Evolutionary conservation across 2,113 vertebrate species (phyloP).

Genomic region (Atractosteus spatula): DNA sequence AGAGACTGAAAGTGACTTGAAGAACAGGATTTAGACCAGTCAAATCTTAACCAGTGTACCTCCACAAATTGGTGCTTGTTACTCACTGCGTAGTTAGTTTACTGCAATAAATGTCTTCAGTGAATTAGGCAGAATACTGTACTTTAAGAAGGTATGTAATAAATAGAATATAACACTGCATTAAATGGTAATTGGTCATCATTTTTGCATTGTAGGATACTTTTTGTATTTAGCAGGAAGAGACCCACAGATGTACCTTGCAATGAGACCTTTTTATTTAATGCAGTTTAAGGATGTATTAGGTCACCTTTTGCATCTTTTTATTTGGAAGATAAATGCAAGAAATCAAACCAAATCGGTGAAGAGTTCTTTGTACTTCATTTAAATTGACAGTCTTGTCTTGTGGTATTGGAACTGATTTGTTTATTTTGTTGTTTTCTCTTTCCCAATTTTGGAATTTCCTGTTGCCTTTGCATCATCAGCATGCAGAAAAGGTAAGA

Average conservation of each 20-base stretch:
- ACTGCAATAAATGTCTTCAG: no score
- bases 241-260: no score
- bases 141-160: slow-evolving; percentile 19
- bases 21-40: no score
- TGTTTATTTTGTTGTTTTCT: slow-evolving; percentile 18
- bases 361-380: no score
- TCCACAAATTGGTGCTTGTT: no score
- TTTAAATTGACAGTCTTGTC: no score
- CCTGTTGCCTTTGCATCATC: slow-evolving; percentile 17
- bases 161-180: background rate
- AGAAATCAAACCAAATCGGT: no score
- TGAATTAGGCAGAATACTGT: background rate
- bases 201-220: background rate
- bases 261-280: background rate
- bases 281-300: background rate
- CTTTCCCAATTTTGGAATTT: slow-evolving; percentile 1
- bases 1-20: no score
- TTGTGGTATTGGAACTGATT: background rate
- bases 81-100: no score
- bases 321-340: no score
- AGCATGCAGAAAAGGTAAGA: slow-evolving; percentile 59
- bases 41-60: no score
- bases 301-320: background rate
- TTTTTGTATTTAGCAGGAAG: background rate
- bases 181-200: background rate